Conservation (phyloP, 92 coral and sea anemone genomes). For the Palythoa heliodiscus region DNA sequence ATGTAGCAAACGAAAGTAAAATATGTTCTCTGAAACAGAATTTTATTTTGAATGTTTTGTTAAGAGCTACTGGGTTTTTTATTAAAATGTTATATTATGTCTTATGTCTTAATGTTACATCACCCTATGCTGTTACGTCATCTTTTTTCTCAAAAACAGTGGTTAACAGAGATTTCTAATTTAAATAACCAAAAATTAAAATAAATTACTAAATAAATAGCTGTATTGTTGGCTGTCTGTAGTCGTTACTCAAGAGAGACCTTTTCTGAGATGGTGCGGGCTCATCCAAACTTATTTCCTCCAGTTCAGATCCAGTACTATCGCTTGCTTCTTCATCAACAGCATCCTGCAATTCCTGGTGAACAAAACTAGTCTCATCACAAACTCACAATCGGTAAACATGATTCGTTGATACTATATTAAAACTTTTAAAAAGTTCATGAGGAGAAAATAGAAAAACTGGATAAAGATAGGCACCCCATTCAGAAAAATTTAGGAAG, state of each 20-base stretch:
- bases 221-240: neutral
- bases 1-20: too few relatives aligned
- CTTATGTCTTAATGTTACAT: too few relatives aligned
- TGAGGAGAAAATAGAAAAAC: neutral
- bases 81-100: too few relatives aligned
- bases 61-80: too few relatives aligned
- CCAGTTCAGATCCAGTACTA: constrained; percentile 82
- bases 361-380: neutral
- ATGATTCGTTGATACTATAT: neutral
- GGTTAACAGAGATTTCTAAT: too few relatives aligned
- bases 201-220: too few relatives aligned
- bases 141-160: too few relatives aligned
- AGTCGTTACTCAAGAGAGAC: constrained; percentile 34
- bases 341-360: constrained; percentile 39
- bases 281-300: constrained; percentile 80
- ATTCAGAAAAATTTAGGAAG: too few relatives aligned
- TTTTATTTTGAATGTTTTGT: too few relatives aligned
- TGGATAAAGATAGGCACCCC: neutral
- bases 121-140: too few relatives aligned
- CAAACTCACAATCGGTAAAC: neutral
- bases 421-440: neutral
- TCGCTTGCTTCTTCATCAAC: constrained; percentile 52
- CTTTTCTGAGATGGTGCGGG: constrained; percentile 47
- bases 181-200: too few relatives aligned
- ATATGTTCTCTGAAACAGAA: too few relatives aligned